Conservation (phyloP, 30 jellyfish, hydroid and myxozoan genomes). For the Pelagia noctiluca region DNA sequence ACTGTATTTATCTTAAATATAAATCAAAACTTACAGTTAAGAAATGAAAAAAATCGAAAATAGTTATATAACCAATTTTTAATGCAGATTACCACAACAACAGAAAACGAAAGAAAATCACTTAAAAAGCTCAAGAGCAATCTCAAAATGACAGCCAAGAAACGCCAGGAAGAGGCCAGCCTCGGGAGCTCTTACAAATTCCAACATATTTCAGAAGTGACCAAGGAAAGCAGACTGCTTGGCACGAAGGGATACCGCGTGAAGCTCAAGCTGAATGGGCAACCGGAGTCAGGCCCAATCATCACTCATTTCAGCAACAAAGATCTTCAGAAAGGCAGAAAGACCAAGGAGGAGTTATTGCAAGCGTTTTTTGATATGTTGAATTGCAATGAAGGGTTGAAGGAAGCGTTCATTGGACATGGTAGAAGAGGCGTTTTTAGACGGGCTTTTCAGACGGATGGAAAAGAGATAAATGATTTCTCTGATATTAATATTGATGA, state of each 20-base stretch:
- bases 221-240: conserved; percentile 67
- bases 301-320: conserved; percentile 56
- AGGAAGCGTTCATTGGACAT: conserved; percentile 52
- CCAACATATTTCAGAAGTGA: conserved; percentile 73
- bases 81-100: conserved; percentile 25
- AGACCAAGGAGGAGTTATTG: conserved; percentile 47
- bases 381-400: conserved; percentile 53
- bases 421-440: conserved; percentile 60
- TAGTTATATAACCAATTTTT: too few relatives aligned
- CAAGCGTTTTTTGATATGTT: conserved; percentile 67
- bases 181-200: conserved; percentile 71
- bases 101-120: conserved; percentile 34
- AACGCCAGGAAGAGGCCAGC: conserved; percentile 36
- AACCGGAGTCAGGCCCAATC: conserved; percentile 30
- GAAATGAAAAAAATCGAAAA: too few relatives aligned
- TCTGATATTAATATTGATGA: conserved; percentile 34
- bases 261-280: conserved; percentile 67
- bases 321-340: conserved; percentile 71
- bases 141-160: conserved; percentile 49
- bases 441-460: conserved; percentile 72
- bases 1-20: too few relatives aligned
- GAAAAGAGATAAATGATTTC: conserved; percentile 69
- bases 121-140: conserved; percentile 45
- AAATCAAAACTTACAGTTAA: too few relatives aligned
- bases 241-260: conserved; percentile 70